Evolutionary conservation across 1,140 invertebrate species (phyloP), one percentile per base, ranked within the genome.

Genomic region (Drosophila micromelanica): DNA sequence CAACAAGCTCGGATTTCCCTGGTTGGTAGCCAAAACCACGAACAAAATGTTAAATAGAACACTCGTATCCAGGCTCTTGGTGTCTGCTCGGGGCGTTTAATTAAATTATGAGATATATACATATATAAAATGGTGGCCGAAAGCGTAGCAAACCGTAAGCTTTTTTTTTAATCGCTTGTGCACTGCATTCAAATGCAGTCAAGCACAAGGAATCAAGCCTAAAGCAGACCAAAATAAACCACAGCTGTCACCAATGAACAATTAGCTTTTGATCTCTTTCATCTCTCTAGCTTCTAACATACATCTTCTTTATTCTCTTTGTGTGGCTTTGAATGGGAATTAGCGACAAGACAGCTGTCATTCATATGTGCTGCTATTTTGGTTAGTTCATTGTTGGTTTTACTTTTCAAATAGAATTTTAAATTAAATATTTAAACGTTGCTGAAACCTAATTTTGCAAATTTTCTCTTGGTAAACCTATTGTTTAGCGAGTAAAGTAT

Each of bases 161-260:
- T 40, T 40, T 40, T 40, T 40, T n/a, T n/a, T 40, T 40, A 40
- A 40, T 5, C 27, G 17, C 40, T 20, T 30, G 30, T 57, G 52
- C 27, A 8, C 37, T 52, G 45, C 38, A 68, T 68, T 68, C 27
- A 61, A 37, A 48, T 64, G 52, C 13, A 71, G 35, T 52, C 64
- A 61, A 43, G 32, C 60, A 32, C 15, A 55, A 35, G 35, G 13
- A 11, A 12, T 42, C 8, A 23, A 43, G 59, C 67, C 42, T 2
- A 13, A 46, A 7, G n/a, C 63, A 48, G 30, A 11, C 37, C 35
- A 20, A 8, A 35, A 32, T 30, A 20, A 17, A 45, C 8, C 11
- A 7, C 30, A 46, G 42, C 40, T 46, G 15, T 43, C 42, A n/a
- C 11, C 42, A 35, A n/a, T 45, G 57, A 56, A 48, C 35, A 38